Conservation (phyloP, 2,888 invertebrate species). For the Nasonia oneida region DNA sequence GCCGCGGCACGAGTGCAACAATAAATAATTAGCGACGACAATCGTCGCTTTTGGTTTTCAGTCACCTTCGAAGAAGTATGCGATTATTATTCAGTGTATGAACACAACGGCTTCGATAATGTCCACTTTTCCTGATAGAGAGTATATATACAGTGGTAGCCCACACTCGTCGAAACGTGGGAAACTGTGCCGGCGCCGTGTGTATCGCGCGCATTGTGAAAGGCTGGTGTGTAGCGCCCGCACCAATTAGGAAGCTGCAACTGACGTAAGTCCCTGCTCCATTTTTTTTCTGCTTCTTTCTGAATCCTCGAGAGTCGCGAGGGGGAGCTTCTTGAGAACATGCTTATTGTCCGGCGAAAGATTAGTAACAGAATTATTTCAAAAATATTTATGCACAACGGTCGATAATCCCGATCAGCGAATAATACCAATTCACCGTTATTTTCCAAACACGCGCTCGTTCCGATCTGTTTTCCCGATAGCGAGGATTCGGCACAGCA, state of each 20-base stretch:
- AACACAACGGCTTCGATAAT: neutral
- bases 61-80: neutral
- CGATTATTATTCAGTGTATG: neutral
- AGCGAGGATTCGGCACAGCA: neutral
- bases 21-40: constrained; percentile 39
- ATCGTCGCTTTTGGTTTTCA: neutral
- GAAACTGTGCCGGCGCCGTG: constrained; percentile 27
- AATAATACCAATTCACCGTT: too few relatives aligned
- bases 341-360: neutral
- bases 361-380: too few relatives aligned
- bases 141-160: neutral
- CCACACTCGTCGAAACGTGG: constrained; percentile 46
- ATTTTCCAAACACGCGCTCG: neutral
- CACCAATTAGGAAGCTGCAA: constrained; percentile 56
- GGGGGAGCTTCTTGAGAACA: neutral
- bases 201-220: constrained; percentile 47
- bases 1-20: neutral
- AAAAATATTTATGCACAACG: too few relatives aligned
- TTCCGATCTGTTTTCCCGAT: neutral
- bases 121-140: constrained; percentile 23
- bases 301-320: neutral
- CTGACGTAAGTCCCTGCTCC: constrained; percentile 44
- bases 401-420: too few relatives aligned
- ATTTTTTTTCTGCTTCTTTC: constrained; percentile 19
- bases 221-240: constrained; percentile 34